Evolutionary conservation across 2,888 invertebrate species (phyloP).

Genomic region (Proisotoma minuta): DNA sequence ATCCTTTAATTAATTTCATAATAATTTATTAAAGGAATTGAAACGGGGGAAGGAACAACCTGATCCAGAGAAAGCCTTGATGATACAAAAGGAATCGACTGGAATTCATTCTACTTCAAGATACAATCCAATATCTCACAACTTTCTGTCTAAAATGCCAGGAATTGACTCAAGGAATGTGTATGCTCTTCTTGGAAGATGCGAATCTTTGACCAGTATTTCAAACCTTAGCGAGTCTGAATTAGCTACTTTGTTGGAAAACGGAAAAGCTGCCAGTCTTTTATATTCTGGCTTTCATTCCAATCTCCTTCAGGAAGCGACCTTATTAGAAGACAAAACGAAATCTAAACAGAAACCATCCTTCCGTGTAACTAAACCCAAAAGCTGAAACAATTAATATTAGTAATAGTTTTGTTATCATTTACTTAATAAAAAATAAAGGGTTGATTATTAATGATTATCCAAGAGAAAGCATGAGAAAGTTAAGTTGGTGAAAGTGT

Average conservation of each 20-base stretch:
- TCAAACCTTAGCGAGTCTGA: constrained; percentile 50
- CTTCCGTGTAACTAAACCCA: too few relatives aligned
- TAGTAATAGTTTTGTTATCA: too few relatives aligned
- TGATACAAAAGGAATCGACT: constrained; percentile 60
- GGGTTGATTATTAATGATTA: too few relatives aligned
- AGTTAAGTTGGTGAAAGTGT: too few relatives aligned
- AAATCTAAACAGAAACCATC: background rate
- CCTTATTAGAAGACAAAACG: background rate
- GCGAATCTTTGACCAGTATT: constrained; percentile 60
- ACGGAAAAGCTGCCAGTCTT: constrained; percentile 64
- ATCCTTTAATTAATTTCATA: too few relatives aligned
- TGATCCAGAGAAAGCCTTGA: constrained; percentile 64
- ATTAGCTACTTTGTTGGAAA: constrained; percentile 63
- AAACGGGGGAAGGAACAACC: constrained; percentile 79
- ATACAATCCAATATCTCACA: constrained; percentile 69
- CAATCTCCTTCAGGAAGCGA: constrained; percentile 14
- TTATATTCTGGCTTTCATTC: constrained; percentile 56
- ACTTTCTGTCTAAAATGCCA: constrained; percentile 79
- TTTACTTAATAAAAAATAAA: too few relatives aligned
- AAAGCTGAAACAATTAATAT: too few relatives aligned
- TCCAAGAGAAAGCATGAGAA: too few relatives aligned
- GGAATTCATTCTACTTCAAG: constrained; percentile 54
- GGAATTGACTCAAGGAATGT: constrained; percentile 85
- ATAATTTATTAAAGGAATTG: constrained; percentile 41
- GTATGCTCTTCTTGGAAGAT: constrained; percentile 67